A percentile compares a stretch with the other conserved stretches of the same genome.
Evolutionary conservation across 2,113 vertebrate species (phyloP).

Genomic region (Synchiropus splendidus): DNA sequence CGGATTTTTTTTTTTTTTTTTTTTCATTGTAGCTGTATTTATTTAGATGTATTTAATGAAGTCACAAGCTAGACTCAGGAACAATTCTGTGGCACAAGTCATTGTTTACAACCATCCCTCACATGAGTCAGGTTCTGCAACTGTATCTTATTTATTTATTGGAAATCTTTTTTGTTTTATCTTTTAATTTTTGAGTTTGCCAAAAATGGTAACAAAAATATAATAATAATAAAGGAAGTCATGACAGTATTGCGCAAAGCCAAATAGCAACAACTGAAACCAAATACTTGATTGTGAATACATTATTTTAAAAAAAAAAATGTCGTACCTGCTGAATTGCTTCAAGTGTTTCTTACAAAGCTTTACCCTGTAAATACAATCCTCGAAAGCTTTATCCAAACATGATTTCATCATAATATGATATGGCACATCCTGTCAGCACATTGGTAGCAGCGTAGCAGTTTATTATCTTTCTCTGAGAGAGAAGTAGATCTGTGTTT

Average conservation of each 20-base stretch:
- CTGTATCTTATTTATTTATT: constrained; percentile 47
- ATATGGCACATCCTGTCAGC: constrained; percentile 29
- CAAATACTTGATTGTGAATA: neutral
- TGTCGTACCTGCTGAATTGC: too few relatives aligned
- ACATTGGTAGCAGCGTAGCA: neutral
- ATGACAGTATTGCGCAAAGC: neutral
- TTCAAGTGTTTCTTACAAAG: constrained; percentile 5
- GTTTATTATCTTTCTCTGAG: constrained; percentile 27
- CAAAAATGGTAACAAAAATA: constrained; percentile 28
- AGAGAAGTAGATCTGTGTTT: constrained; percentile 19
- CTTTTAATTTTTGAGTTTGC: constrained; percentile 34
- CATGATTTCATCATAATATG: constrained; percentile 2
- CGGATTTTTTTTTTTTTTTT: constrained; percentile 14
- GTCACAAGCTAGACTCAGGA: constrained; percentile 1
- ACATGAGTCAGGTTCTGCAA: too few relatives aligned
- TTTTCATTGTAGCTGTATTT: constrained; percentile 35
- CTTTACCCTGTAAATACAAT: constrained; percentile 20
- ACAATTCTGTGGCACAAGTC: constrained; percentile 12
- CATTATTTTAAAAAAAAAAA: too few relatives aligned
- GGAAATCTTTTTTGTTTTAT: constrained; percentile 19
- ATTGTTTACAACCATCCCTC: neutral
- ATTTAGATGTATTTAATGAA: constrained; percentile 31
- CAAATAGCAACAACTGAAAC: neutral
- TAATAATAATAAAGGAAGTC: constrained; percentile 14
- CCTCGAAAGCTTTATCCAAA: constrained; percentile 24